Evolutionary conservation across 2,797 vertebrate species (phyloP).

Genomic region (Gouania willdenowi): DNA sequence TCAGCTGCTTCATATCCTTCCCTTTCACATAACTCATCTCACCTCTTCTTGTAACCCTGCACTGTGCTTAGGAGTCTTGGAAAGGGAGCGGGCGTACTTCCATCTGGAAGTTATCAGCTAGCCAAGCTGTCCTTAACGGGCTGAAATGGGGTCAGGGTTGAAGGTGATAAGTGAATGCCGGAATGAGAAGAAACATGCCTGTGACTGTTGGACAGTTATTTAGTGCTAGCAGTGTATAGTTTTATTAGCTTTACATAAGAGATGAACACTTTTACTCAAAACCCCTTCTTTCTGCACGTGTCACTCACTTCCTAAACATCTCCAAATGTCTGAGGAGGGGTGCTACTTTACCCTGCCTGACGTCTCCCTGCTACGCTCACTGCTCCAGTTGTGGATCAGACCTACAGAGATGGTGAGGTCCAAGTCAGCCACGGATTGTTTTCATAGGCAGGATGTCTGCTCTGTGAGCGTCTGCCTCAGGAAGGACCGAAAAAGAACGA

Average conservation of each 20-base stretch:
- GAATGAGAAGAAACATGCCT: slow-evolving; percentile 9
- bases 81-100: slow-evolving; percentile 9
- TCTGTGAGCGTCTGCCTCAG: neutral
- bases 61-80: slow-evolving; percentile 12
- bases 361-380: too few species aligned
- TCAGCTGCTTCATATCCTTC: too few species aligned
- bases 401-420: neutral
- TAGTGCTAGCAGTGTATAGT: slow-evolving; percentile 1
- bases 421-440: slow-evolving; percentile 7
- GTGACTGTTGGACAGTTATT: slow-evolving; percentile 2
- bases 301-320: too few species aligned
- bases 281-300: too few species aligned
- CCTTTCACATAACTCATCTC: too few species aligned
- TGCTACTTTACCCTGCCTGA: too few species aligned
- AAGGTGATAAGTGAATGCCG: slow-evolving; percentile 1
- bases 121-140: slow-evolving; percentile 15
- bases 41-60: slow-evolving; percentile 3
- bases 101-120: slow-evolving; percentile 63
- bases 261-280: too few species aligned
- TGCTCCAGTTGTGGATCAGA: too few species aligned
- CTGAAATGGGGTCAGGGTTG: slow-evolving; percentile 28
- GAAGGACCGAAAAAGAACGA: neutral
- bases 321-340: too few species aligned
- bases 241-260: slow-evolving; percentile 8
- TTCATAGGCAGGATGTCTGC: slow-evolving; percentile 1